phyloP scores from a whole-genome alignment of 2,797 vertebrate species.

The Siniperca scherzeri region DNA sequence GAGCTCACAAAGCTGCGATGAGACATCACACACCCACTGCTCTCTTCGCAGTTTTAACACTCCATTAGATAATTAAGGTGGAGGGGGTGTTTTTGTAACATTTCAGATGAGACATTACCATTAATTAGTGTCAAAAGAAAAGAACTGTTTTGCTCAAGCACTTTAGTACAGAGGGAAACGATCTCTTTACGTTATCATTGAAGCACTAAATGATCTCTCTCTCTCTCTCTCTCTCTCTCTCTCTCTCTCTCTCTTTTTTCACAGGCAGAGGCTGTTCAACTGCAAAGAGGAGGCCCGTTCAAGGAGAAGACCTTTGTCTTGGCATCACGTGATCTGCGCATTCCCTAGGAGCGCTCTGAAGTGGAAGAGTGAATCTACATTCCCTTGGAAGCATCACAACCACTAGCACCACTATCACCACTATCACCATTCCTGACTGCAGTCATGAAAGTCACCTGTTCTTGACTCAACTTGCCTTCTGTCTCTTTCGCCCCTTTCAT shows the following conservation, averaged over 20 bases:
- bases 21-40: constrained; percentile 74
- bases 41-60: constrained; percentile 73
- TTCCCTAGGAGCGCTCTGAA: constrained; percentile 50
- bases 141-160: constrained; percentile 67
- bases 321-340: constrained; percentile 76
- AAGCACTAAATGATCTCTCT: constrained; percentile 69
- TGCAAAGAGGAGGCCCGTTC: constrained; percentile 43
- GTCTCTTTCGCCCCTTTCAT: constrained; percentile 52
- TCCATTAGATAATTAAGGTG: constrained; percentile 82
- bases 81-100: constrained; percentile 78
- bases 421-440: constrained; percentile 55
- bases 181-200: constrained; percentile 71
- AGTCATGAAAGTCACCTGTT: constrained; percentile 66
- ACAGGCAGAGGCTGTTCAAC: constrained; percentile 49
- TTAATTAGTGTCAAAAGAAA: constrained; percentile 82
- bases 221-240: constrained; percentile 37
- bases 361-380: constrained; percentile 55
- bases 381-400: constrained; percentile 53
- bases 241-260: constrained; percentile 22
- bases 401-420: constrained; percentile 54
- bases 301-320: constrained; percentile 52
- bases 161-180: constrained; percentile 69
- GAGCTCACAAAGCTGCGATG: constrained; percentile 57
- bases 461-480: constrained; percentile 73
- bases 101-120: constrained; percentile 77